Conservation (phyloP, 2,888 invertebrate species). For the Catocala nupta region DNA sequence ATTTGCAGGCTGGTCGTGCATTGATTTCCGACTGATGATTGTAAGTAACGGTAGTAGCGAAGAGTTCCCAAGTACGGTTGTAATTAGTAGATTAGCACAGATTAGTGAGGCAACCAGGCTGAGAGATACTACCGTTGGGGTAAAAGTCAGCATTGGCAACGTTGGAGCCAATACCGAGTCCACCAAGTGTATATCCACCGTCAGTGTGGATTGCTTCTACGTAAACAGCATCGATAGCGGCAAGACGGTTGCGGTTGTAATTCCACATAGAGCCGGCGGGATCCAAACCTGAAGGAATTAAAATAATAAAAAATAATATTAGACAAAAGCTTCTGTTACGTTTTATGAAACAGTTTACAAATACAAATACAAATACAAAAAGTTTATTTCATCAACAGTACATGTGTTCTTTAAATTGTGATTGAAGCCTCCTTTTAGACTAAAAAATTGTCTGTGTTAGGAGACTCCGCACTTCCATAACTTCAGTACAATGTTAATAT, state of each 20-base stretch:
- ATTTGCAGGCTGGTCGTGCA: conserved; percentile 56
- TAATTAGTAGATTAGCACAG: conserved; percentile 69
- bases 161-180: conserved; percentile 73
- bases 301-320: neutral
- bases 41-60: conserved; percentile 58
- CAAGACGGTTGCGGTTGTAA: conserved; percentile 51
- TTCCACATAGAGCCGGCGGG: conserved; percentile 67
- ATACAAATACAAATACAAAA: no score
- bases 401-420: no score
- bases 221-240: conserved; percentile 65
- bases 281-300: conserved; percentile 53
- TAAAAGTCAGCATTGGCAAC: conserved; percentile 86
- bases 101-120: conserved; percentile 63
- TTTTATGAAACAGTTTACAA: no score
- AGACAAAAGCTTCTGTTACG: no score
- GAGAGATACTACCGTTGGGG: conserved; percentile 81
- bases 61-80: conserved; percentile 65
- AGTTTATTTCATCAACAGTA: no score
- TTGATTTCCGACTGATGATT: conserved; percentile 60
- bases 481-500: no score
- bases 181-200: conserved; percentile 57
- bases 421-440: no score
- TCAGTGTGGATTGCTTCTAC: conserved; percentile 68
- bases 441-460: no score
- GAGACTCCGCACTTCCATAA: no score